A percentile compares a stretch with the other conserved stretches of the same genome.
Conservation (phyloP, 2,888 invertebrate genomes). For the Leptopilina myrica region DNA sequence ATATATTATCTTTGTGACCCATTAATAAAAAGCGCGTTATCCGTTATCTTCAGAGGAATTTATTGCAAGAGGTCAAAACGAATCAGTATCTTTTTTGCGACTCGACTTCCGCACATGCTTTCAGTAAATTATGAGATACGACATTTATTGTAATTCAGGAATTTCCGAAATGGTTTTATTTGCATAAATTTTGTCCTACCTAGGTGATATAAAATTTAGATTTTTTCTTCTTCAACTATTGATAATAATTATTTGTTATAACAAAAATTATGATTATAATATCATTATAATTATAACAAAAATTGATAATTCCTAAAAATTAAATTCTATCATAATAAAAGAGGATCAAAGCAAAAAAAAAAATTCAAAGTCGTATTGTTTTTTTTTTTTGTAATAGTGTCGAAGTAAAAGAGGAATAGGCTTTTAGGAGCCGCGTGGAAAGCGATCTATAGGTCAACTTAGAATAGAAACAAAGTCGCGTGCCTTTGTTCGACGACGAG, state of each 20-base stretch:
- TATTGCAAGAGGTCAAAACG: conserved; percentile 13
- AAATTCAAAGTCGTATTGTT: neutral
- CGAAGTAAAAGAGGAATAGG: neutral
- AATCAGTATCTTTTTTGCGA: conserved; percentile 15
- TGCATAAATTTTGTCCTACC: no score
- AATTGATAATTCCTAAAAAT: no score
- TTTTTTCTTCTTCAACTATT: no score
- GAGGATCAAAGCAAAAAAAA: neutral
- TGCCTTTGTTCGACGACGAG: conserved; percentile 51
- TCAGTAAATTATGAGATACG: no score
- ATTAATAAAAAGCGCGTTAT: conserved; percentile 21
- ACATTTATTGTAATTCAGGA: no score
- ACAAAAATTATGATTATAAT: no score
- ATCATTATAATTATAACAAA: no score
- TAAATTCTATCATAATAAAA: no score
- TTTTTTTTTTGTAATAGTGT: neutral
- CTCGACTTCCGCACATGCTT: conserved; percentile 12
- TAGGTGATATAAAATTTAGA: no score
- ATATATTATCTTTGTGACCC: conserved; percentile 13
- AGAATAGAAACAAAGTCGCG: conserved; percentile 61
- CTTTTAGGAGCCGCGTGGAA: conserved; percentile 53
- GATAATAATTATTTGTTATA: no score
- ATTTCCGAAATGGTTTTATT: no score
- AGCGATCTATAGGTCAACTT: conserved; percentile 65
- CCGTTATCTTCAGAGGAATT: conserved; percentile 28